Evolutionary conservation across 2,113 vertebrate species (phyloP), one percentile per base, ranked within the genome.

Genomic region (Axis porcinus): DNA sequence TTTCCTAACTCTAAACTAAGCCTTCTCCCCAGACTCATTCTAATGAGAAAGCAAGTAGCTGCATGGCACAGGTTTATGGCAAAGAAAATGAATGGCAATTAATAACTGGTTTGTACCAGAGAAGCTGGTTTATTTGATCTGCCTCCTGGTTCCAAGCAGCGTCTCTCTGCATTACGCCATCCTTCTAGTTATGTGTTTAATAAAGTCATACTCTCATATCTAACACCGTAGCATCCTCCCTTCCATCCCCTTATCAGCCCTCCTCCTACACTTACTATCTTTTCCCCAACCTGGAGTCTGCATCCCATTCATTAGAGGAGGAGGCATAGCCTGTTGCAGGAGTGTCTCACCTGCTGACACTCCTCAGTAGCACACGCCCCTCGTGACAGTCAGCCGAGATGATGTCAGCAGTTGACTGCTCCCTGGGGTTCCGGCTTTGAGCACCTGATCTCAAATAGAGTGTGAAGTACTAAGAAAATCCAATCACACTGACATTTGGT

Each of bases 401-500:
- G 98, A 99, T 97, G 96, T 98, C 98, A 98, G 91, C 55, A 82
- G 83, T 55, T 96, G 23, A 98, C 52, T 8, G 1, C 83, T 92
- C 28, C 96, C 96, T 92, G 28, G 85, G 89, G 58, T 97, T 96
- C 93, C 17, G 0, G 87, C 57, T 96, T 64, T 93, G 40, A 81
- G 54, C 79, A 91, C 86, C 95, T 87, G 60, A 96, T 95, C 86
- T 97, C 95, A 89, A 97, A 98, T 88, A 95, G n/a, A 70, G 88
- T 96, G 85, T 89, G 60, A 91, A 97, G 47, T 64, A 95, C 74
- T 90, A 91, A 93, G 33, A 78, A 97, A 94, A 95, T 52, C 57
- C 74, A 97, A 95, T 76, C 33, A 11, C 78, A 95, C 86, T 52
- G 93, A 89, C 64, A 74, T 84, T 89, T 88, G 55, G 36, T 74